These are phyloP conservation scores for Misgurnus anguillicaudatus DNA, from an alignment of 2,113 vertebrate genomes.

Conservation along the genomic window DNA sequence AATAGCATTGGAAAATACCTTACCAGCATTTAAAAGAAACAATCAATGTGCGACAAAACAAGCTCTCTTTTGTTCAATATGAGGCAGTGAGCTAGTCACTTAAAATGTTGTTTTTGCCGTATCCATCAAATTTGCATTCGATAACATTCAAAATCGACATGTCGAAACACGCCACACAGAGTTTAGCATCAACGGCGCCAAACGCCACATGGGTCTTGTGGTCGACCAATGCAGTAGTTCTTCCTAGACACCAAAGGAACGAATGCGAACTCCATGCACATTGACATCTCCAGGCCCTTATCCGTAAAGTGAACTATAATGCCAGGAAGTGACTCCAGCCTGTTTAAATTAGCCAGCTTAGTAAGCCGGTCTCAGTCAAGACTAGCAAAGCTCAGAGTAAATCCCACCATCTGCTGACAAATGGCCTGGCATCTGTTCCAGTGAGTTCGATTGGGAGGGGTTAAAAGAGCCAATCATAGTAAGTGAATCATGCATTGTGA, in stretches of 20 bases:
- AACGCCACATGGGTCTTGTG: background rate
- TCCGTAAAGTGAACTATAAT: slow-evolving; percentile 47
- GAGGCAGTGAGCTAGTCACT: background rate
- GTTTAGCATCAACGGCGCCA: background rate
- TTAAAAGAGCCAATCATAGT: slow-evolving; percentile 48
- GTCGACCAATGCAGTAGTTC: background rate
- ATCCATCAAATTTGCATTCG: background rate
- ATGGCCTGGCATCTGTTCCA: slow-evolving; percentile 64
- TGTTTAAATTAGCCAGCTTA: slow-evolving; percentile 64
- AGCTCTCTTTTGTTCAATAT: no score
- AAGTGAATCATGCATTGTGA: background rate
- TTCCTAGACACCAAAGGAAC: background rate
- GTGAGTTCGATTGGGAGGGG: slow-evolving; percentile 51
- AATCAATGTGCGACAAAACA: background rate
- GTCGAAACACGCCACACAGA: background rate
- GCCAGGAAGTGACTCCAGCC: slow-evolving; percentile 56
- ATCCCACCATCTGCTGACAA: slow-evolving; percentile 67
- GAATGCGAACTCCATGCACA: background rate
- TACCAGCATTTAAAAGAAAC: background rate
- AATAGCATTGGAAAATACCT: background rate
- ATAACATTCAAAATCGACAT: background rate
- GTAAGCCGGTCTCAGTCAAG: slow-evolving; percentile 46
- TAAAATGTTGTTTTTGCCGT: background rate
- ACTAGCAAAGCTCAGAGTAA: slow-evolving; percentile 56
- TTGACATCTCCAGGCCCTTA: background rate